Percentiles rank a stretch among this genome's conserved stretches.
These are phyloP conservation scores for Lepus townsendii DNA, from an alignment of 2,797 vertebrate genomes.

Conservation along the genomic window DNA sequence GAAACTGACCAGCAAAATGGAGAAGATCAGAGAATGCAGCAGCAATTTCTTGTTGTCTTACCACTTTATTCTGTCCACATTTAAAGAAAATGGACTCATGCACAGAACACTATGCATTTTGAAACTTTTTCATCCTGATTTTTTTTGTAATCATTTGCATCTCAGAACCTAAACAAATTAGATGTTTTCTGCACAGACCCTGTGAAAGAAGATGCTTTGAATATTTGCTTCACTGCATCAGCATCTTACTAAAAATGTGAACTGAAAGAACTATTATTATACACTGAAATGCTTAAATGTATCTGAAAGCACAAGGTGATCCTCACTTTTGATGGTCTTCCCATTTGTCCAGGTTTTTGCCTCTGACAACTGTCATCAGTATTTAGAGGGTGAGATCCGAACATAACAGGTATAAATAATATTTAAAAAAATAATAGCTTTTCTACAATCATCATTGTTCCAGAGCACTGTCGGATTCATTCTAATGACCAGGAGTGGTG, in stretches of 20 bases:
- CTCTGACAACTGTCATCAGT: conserved; percentile 88
- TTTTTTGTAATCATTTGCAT: conserved; percentile 89
- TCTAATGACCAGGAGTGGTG: conserved; percentile 86
- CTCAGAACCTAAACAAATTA: conserved; percentile 88
- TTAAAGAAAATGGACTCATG: conserved; percentile 87
- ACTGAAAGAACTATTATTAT: conserved; percentile 88
- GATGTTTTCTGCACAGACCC: conserved; percentile 91
- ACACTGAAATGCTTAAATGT: conserved; percentile 90
- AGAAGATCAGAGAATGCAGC: no score
- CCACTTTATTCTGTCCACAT: no score
- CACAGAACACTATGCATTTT: conserved; percentile 97
- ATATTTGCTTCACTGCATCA: conserved; percentile 88
- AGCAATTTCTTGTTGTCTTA: no score
- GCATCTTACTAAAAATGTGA: conserved; percentile 90
- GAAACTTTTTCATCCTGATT: conserved; percentile 92
- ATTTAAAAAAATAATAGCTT: conserved; percentile 83
- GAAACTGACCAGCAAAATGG: conserved; percentile 91
- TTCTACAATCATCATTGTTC: conserved; percentile 87
- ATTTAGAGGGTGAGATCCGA: conserved; percentile 90
- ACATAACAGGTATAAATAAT: conserved; percentile 87
- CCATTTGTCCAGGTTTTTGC: conserved; percentile 90
- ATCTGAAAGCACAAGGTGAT: conserved; percentile 89
- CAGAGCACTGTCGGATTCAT: conserved; percentile 1
- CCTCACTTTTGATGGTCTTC: conserved; percentile 89
- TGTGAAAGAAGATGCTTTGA: conserved; percentile 92